A percentile compares a stretch with the other conserved stretches of the same genome.
These are phyloP conservation scores for Sphaerolaimus hirsutus DNA, from an alignment of 2,888 invertebrate species.

Conservation along the genomic window DNA sequence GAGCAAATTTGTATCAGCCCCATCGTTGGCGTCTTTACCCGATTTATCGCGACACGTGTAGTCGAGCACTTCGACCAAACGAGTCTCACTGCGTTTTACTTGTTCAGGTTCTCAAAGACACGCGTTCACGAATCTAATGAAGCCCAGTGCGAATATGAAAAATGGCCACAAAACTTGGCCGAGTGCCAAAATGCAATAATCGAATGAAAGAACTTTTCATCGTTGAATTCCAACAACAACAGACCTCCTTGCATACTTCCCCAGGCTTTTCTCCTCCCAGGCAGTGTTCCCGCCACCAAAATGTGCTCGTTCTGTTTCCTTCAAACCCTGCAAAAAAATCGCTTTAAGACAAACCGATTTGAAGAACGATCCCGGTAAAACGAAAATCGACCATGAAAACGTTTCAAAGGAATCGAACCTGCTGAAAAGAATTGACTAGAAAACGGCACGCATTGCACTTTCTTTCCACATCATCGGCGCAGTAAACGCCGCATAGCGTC, in stretches of 20 bases:
- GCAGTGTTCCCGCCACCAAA: constrained; percentile 77
- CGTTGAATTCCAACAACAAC: too few species aligned
- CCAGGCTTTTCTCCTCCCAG: constrained; percentile 64
- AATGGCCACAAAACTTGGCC: too few species aligned
- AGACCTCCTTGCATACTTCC: constrained; percentile 46
- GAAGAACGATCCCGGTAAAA: not conserved
- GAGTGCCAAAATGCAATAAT: too few species aligned
- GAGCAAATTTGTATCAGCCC: not conserved
- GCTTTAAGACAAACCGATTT: not conserved
- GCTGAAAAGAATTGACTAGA: constrained; percentile 15
- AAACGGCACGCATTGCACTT: constrained; percentile 11
- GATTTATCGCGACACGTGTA: too few species aligned
- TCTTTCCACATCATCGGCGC: not conserved
- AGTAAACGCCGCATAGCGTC: not conserved
- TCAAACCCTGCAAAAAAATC: constrained; percentile 40
- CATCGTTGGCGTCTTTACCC: too few species aligned
- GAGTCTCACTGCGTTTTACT: constrained; percentile 60
- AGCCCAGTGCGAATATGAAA: too few species aligned
- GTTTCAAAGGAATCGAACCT: constrained; percentile 8
- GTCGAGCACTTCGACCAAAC: constrained; percentile 72
- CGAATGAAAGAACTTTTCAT: too few species aligned
- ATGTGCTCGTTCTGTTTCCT: constrained; percentile 55
- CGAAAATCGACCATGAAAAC: too few species aligned
- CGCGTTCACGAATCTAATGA: too few species aligned
- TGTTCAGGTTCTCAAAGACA: too few species aligned